Base-by-base conservation (phyloP, 2,888 invertebrate species). In the Acanthosepion lycidas region DNA sequence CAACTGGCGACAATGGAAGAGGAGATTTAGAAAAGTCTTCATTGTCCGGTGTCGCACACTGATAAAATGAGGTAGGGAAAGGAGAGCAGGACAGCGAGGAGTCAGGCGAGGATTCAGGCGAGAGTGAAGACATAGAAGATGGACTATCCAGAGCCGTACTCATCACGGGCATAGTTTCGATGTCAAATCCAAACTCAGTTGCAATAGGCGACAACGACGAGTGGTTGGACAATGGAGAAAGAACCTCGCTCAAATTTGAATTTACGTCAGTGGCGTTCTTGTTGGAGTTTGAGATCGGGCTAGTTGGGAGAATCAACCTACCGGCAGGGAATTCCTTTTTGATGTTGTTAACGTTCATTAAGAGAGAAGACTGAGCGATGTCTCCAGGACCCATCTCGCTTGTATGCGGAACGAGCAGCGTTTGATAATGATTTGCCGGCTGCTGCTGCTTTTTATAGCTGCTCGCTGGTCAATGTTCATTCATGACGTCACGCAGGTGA, bases 401-500 rank as follows among this genome's bases (percentile, higher is more conserved):
- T 5, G n/a, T 78, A n/a, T 2, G 78, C 78, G 78, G n/a, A 78
- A 78, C n/a, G n/a, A 78, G n/a, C 12, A 33, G n/a, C 78, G 78
- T 78, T 33, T 78, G 15, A 33, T 78, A 18, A n/a, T 33, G 78
- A 78, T 78, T 18, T 12, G 78, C n/a, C n/a, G 78, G n/a, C 78
- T n/a, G 15, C 78, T 78, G 78, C 78, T 78, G 78, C 78, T 33
- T 78, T 78, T n/a, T 78, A 78, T 78, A 78, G 78, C 78, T 78
- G 78, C n/a, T 78, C 78, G n/a, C 78, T 78, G n/a, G 78, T 78
- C 78, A 78, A n/a, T n/a, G 12, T 78, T 78, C 78, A n/a, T 78
- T 78, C 15, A 18, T 78, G 78, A 78, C 78, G 78, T 78, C 78
- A 78, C 78, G 78, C 78, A 78, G 78, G 78, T 78, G 78, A 78